Conservation (phyloP, 2,888 invertebrate species). For the Thera obeliscata region DNA sequence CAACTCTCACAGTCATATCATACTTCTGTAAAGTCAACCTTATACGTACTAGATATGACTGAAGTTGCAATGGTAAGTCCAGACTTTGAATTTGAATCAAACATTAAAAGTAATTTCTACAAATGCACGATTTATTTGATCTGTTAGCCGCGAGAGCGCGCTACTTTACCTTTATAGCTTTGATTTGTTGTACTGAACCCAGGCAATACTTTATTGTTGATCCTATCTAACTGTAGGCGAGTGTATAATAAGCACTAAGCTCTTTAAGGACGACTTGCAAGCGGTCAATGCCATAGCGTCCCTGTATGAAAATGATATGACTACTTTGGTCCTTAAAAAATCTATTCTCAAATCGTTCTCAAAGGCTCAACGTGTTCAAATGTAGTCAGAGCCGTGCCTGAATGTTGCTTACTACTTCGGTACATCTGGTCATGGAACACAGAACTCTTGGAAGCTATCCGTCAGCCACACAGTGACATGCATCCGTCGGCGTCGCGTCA, state of each 20-base stretch:
- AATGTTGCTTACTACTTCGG: too few relatives aligned
- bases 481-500: conserved; percentile 32
- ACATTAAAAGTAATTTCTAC: conserved; percentile 32
- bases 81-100: conserved; percentile 24
- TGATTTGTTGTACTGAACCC: conserved; percentile 27
- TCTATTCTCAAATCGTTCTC: too few relatives aligned
- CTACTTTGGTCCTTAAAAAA: too few relatives aligned
- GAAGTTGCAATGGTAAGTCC: not conserved
- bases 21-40: conserved; percentile 1
- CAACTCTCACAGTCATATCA: not conserved
- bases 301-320: too few relatives aligned
- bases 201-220: conserved; percentile 29
- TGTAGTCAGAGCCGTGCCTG: too few relatives aligned
- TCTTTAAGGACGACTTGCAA: conserved; percentile 12
- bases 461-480: not conserved
- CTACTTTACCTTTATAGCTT: conserved; percentile 28
- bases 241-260: not conserved
- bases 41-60: not conserved
- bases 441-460: not conserved
- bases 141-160: conserved; percentile 23
- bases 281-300: not conserved
- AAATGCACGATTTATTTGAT: conserved; percentile 30
- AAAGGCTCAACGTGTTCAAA: too few relatives aligned
- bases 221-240: conserved; percentile 19
- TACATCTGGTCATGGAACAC: too few relatives aligned